A percentile compares a stretch with the other conserved stretches of the same genome.
These are phyloP conservation scores for Tyto alba DNA, from an alignment of 2,113 vertebrate genomes.

Conservation along the genomic window DNA sequence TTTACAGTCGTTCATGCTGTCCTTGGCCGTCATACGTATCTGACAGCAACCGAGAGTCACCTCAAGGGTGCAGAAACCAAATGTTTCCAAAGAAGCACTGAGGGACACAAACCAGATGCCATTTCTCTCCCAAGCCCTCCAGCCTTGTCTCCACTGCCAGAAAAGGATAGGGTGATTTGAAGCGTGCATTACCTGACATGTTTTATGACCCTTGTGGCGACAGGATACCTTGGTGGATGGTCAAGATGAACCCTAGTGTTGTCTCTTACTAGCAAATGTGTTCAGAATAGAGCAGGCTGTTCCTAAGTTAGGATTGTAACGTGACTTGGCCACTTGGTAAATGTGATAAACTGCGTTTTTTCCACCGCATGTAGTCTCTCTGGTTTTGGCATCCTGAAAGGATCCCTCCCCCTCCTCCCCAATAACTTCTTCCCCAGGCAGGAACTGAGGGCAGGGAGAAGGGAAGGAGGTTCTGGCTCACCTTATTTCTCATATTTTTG, in stretches of 20 bases:
- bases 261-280: background rate
- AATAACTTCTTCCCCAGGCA: background rate
- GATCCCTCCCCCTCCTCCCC: background rate
- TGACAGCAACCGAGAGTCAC: background rate
- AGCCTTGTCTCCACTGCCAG: background rate
- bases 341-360: background rate
- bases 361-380: rapidly evolving
- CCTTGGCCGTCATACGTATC: background rate
- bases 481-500: rapidly evolving
- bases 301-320: background rate
- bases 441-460: background rate
- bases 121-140: background rate
- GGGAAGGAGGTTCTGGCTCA: background rate
- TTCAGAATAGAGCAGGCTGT: background rate
- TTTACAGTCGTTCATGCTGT: background rate
- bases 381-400: background rate
- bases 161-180: background rate
- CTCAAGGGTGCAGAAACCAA: background rate
- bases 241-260: background rate
- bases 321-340: background rate
- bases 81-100: background rate
- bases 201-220: background rate
- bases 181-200: background rate
- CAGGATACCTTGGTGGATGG: background rate
- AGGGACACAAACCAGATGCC: background rate